phyloP scores from a whole-genome alignment of 2,113 vertebrate species.

The Cardinalis cardinalis region DNA sequence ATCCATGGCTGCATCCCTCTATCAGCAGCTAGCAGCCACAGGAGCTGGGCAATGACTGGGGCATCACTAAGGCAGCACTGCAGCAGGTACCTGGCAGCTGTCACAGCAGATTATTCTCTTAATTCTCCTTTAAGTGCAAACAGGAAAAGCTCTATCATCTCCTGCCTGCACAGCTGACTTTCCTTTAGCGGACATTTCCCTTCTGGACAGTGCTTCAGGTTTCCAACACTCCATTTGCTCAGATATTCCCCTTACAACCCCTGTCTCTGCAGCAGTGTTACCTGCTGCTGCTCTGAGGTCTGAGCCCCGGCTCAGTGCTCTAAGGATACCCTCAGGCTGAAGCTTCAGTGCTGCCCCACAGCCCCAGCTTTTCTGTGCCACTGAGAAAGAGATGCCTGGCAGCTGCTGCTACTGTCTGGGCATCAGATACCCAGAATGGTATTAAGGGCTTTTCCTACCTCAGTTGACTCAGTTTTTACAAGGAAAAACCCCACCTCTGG shows the following conservation, averaged over 20 bases:
- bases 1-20: background rate
- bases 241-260: background rate
- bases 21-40: background rate
- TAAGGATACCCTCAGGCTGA: background rate
- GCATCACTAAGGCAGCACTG: background rate
- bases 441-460: background rate
- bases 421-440: fast-evolving
- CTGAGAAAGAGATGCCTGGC: background rate
- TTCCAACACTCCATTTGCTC: background rate
- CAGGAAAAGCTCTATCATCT: conserved; percentile 40
- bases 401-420: background rate
- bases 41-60: background rate
- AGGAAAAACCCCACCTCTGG: background rate
- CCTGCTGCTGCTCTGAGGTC: background rate
- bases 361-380: background rate
- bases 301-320: background rate
- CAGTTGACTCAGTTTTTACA: background rate
- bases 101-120: conserved; percentile 27
- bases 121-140: conserved; percentile 29
- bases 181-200: background rate
- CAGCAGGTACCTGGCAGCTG: conserved; percentile 29
- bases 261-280: background rate
- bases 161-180: background rate
- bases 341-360: background rate
- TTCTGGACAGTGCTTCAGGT: background rate